phyloP scores from a whole-genome alignment of 2,113 vertebrate genomes.

The Vireo altiloquus region DNA sequence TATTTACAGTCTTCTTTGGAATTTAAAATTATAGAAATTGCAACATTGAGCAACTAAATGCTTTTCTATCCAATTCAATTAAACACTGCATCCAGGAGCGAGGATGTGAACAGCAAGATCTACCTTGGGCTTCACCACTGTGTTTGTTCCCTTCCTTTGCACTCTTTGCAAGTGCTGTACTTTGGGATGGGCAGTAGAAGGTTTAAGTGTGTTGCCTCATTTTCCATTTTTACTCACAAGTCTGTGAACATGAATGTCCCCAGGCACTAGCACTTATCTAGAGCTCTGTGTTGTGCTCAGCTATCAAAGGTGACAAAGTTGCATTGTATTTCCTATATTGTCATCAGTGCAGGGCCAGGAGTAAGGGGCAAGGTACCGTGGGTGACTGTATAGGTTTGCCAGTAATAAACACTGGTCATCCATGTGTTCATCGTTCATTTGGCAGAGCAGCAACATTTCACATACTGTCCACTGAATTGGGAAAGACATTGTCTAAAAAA shows the following conservation, averaged over 20 bases:
- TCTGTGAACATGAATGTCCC: background rate
- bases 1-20: background rate
- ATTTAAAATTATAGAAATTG: background rate
- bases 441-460: background rate
- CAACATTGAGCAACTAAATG: background rate
- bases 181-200: background rate
- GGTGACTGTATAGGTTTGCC: conserved; percentile 5
- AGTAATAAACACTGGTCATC: conserved; percentile 20
- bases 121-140: background rate
- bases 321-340: background rate
- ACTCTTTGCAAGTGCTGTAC: background rate
- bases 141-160: background rate
- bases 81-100: background rate
- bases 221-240: background rate
- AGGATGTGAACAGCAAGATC: background rate
- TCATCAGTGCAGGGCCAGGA: background rate
- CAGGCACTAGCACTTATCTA: background rate
- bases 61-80: background rate
- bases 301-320: background rate
- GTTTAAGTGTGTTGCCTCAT: background rate
- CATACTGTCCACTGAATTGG: background rate
- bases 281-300: background rate
- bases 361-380: fast-evolving
- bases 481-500: conserved; percentile 3
- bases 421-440: background rate